These are phyloP conservation scores for Chionodraco myersi DNA, from an alignment of 2,113 vertebrate species.

Conservation along the genomic window DNA sequence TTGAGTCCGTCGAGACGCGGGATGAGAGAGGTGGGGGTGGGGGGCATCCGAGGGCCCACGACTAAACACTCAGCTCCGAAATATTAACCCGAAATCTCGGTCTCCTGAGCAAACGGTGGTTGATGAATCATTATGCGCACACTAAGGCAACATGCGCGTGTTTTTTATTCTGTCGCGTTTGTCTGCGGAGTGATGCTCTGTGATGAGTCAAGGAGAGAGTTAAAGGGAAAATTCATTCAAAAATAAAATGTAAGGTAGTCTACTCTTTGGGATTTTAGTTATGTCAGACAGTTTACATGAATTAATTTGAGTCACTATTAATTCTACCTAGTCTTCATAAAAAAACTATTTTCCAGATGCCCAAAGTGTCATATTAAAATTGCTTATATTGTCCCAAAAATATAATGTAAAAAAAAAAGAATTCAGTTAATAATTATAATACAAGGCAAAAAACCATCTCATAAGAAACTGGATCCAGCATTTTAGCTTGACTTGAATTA, in stretches of 20 bases:
- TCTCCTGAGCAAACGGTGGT: constrained; percentile 72
- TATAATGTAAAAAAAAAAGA: no score
- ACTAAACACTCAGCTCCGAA: constrained; percentile 57
- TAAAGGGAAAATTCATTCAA: constrained; percentile 26
- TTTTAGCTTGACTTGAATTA: neutral
- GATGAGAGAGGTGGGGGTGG: constrained; percentile 74
- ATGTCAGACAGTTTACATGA: neutral
- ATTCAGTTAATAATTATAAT: neutral
- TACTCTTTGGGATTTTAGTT: neutral
- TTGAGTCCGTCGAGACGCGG: constrained; percentile 76
- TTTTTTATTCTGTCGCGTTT: neutral
- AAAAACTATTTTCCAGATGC: neutral
- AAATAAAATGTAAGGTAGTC: neutral
- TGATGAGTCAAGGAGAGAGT: constrained; percentile 48
- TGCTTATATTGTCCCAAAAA: neutral
- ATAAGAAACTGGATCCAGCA: neutral
- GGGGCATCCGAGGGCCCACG: constrained; percentile 75
- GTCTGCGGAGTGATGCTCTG: constrained; percentile 50
- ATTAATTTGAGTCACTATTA: neutral
- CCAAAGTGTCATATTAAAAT: neutral
- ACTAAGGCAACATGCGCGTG: constrained; percentile 40
- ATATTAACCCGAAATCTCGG: constrained; percentile 67
- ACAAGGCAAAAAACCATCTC: neutral
- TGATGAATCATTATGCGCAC: constrained; percentile 75
- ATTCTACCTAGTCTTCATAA: neutral